phyloP scores from a whole-genome alignment of 1,140 invertebrate genomes.

The Zophobas atratus region DNA sequence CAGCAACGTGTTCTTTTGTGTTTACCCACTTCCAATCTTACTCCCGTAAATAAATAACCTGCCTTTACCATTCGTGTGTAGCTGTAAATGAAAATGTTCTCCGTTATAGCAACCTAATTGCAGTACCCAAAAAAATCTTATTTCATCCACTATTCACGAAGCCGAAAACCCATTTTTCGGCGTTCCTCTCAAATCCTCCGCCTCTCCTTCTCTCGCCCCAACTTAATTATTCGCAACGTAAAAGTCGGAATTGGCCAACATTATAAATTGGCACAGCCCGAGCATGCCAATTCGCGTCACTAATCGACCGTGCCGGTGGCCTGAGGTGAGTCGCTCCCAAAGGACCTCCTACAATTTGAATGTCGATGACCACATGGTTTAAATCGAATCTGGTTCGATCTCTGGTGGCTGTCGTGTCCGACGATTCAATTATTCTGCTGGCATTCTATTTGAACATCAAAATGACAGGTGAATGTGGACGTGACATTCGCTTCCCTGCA shows the following conservation, averaged over 20 bases:
- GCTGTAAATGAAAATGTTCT: too few species aligned
- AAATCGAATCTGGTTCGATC: constrained; percentile 55
- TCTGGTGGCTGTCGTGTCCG: constrained; percentile 51
- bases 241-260: constrained; percentile 1
- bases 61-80: too few species aligned
- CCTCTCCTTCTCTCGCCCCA: neutral
- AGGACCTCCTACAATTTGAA: constrained; percentile 53
- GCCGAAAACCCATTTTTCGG: too few species aligned
- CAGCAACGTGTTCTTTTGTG: too few species aligned
- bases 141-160: too few species aligned
- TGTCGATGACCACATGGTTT: constrained; percentile 54
- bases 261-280: constrained; percentile 14
- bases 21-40: too few species aligned
- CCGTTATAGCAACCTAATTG: too few species aligned
- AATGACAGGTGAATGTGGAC: constrained; percentile 45
- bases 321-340: constrained; percentile 45
- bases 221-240: constrained; percentile 23
- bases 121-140: too few species aligned
- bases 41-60: too few species aligned
- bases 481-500: constrained; percentile 36
- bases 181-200: too few species aligned
- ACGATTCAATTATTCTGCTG: constrained; percentile 53
- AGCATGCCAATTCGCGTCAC: constrained; percentile 53
- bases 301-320: constrained; percentile 55
- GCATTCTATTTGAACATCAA: constrained; percentile 48